Evolutionary conservation across 1,140 invertebrate species (phyloP), one percentile per base, ranked within the genome.

Genomic region (Radopholus similis): DNA sequence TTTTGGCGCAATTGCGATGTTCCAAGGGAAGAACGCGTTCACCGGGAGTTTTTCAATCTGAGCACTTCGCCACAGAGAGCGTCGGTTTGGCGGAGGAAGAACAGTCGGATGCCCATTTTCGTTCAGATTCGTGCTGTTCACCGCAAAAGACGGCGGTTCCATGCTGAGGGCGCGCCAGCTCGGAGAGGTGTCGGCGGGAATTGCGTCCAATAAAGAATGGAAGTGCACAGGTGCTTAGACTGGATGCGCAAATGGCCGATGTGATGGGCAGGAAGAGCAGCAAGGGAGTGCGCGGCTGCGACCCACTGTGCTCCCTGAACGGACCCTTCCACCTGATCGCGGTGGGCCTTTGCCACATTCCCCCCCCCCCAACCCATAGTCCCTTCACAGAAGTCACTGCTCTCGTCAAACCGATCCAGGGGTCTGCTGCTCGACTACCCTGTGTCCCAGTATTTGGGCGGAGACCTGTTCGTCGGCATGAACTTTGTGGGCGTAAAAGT

Each of bases 221-320:
- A n/a, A n/a, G n/a, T n/a, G n/a, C n/a, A n/a, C n/a, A n/a, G n/a
- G n/a, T 51, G 47, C 18, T 51, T 0, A 23, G 8, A 9, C 15
- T 51, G 47, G 47, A 51, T 51, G 47, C 47, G 21, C 21, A 51
- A 51, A 28, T 51, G 47, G n/a, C n/a, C n/a, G n/a, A n/a, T n/a
- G n/a, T n/a, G n/a, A n/a, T n/a, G n/a, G n/a, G n/a, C n/a, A n/a
- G n/a, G n/a, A n/a, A n/a, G n/a, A n/a, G n/a, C n/a, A 51, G 15
- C 21, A 28, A 23, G 4, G 21, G 13, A 3, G 4, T 47, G 42
- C 3, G 42, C 4, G 42, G n/a, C 42, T 4, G 4, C 66, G 67
- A 80, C 56, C 77, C 77, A 32, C 64, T 81, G 26, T 79, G 77
- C 53, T 66, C 71, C 49, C 51, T 80, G 23, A 80, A 80, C 42